These are phyloP conservation scores for Thymelicus sylvestris DNA, from an alignment of 2,888 invertebrate genomes.

Conservation along the genomic window DNA sequence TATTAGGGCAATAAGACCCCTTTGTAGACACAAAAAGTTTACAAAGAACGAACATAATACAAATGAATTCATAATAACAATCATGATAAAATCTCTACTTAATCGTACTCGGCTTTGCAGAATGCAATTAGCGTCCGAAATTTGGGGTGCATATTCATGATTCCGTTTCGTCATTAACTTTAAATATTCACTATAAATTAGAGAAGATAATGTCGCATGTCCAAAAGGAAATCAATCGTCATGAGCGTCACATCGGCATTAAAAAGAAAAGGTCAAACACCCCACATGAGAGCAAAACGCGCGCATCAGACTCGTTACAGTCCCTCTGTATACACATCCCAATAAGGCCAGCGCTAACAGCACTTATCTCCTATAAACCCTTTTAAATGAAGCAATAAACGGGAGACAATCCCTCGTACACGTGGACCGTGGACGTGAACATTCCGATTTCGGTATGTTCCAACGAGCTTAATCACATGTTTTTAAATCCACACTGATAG, in stretches of 20 bases:
- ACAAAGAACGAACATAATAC: too few species aligned
- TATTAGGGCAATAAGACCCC: background rate
- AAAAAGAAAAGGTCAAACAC: slow-evolving; percentile 45
- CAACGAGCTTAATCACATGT: slow-evolving; percentile 16
- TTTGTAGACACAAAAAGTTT: background rate
- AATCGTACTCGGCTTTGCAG: too few species aligned
- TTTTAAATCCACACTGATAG: background rate
- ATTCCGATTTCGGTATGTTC: slow-evolving; percentile 35
- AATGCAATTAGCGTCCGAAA: too few species aligned
- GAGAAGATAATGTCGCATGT: slow-evolving; percentile 1
- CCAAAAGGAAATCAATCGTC: slow-evolving; percentile 31
- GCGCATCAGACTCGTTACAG: slow-evolving; percentile 34
- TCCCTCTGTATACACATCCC: slow-evolving; percentile 56
- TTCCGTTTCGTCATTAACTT: too few species aligned
- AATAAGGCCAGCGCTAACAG: slow-evolving; percentile 63
- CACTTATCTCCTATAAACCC: slow-evolving; percentile 73
- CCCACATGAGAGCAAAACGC: slow-evolving; percentile 31
- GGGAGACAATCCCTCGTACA: slow-evolving; percentile 43
- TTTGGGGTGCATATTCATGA: too few species aligned
- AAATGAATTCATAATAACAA: too few species aligned
- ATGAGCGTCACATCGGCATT: slow-evolving; percentile 24
- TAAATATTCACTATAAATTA: slow-evolving; percentile 7
- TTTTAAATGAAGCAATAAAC: slow-evolving; percentile 76
- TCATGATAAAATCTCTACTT: too few species aligned
- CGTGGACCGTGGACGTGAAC: slow-evolving; percentile 6